Evolutionary conservation across 2,113 vertebrate genomes (phyloP).

Genomic region (Ameiurus melas): DNA sequence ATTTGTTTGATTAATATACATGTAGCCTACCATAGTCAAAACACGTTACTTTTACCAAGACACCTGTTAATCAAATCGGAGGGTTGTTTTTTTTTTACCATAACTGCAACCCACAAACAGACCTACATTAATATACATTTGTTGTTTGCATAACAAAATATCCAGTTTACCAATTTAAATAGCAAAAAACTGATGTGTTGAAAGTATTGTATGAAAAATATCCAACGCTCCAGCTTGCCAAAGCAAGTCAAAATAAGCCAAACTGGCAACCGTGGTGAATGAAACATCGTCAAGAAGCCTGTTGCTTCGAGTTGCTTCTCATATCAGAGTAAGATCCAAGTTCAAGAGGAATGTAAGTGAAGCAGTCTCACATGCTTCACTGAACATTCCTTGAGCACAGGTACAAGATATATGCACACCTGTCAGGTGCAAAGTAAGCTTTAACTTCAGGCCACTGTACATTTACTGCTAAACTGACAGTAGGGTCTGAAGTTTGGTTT

Average conservation of each 20-base stretch:
- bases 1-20: neutral
- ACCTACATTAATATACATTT: neutral
- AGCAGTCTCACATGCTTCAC: neutral
- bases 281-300: neutral
- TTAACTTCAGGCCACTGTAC: neutral
- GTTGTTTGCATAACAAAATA: neutral
- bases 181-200: neutral
- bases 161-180: neutral
- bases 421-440: slow-evolving; percentile 13
- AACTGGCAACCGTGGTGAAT: neutral
- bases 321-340: neutral
- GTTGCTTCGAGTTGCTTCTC: neutral
- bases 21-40: neutral
- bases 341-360: neutral
- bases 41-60: neutral
- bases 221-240: neutral
- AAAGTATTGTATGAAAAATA: neutral
- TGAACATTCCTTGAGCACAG: slow-evolving; percentile 5
- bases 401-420: slow-evolving; percentile 4
- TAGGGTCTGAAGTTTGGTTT: neutral
- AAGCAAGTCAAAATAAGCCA: neutral
- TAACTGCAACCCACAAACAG: neutral
- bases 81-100: neutral
- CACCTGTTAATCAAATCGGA: too few species aligned
- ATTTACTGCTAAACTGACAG: neutral